Evolutionary conservation across 2,113 vertebrate genomes (phyloP), one percentile per base, ranked within the genome.

Genomic region (Charina bottae): DNA sequence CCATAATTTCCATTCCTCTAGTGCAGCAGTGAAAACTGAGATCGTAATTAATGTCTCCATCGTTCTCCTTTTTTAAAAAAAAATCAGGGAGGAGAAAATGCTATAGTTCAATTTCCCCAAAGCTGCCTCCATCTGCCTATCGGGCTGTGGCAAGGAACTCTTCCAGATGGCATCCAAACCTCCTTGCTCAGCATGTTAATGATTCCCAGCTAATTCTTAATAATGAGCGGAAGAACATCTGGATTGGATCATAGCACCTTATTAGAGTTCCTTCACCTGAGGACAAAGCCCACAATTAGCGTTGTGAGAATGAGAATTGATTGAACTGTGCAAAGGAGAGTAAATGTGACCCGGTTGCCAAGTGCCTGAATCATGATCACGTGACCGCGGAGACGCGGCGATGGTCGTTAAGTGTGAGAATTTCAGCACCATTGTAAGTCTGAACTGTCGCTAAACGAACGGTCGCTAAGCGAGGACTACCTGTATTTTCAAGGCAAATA

Each of bases 111-210:
- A 15, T 46, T 59, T 53, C n/a, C 85, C 92, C 90, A 83, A 78
- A 55, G 56, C 84, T 92, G 88, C 62, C 59, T 93, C 96, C 95
- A 93, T 95, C 96, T 96, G 96, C 90, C 89, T 78, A 86, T 90
- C 17, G 12, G 89, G 83, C 88, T 89, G 93, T 89, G 87, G 89
- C 55, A n/a, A 24, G 56, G 90, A 91, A 92, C 90, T 60, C 26
- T 85, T 96, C 94, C 96, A 97, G 97, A 95, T 96, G 96, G 97
- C 49, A 85, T 56, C 26, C 17, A 6, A 1, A 85, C 64, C 84
- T 72, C 28, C 90, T 93, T 90, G 94, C 53, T 37, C 37, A n/a
- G 90, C 62, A 90, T 83, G 94, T 89, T 96, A 85, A 93, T 92
- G 95, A 93, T 95, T 91, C 90, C 62, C 90, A 93, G 90, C 91